Base-by-base conservation (phyloP, 2,113 vertebrate species). In the Taurulus bubalis region DNA sequence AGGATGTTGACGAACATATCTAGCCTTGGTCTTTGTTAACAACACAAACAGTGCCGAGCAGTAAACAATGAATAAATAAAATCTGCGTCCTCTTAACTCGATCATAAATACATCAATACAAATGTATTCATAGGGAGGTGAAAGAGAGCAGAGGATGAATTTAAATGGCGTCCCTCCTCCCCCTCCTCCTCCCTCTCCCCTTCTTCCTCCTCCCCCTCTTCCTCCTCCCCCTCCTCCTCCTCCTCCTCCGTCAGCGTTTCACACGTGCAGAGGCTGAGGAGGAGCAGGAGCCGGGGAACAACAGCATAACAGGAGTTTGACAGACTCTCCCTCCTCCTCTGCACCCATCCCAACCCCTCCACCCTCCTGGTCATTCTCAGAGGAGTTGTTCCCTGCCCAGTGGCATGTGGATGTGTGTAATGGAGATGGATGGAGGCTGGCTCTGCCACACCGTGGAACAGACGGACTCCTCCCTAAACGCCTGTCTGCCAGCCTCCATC, bases 371-470 rank as follows among this genome's bases (percentile, higher is more conserved):
- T 87, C 88, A 84, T 75, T 79, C 92, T 91, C 84, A 8, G 83
- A 86, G 91, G 91, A 93, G 79, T 80, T 90, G 92, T 92, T 90
- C 90, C 81, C 92, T 88, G 91, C 91, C 84, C 85, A 82, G 78
- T 92, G 91, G 89, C 92, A 93, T 93, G 85, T 91, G 90, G 91
- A 94, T 89, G 87, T 85, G 89, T 86, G 20, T 93, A 94, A 92
- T 93, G 91, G 93, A 94, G 94, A 95, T 92, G 85, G 93, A 94
- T 95, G 92, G 83, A 67, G 85, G 86, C 90, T 87, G 85, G 89
- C 91, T 89, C 87, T 51, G 86, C 85, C 81, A 82, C 89, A 77
- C 90, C n/a, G 79, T 71, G 82, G 85, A 92, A 84, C 88, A 91
- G 93, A 93, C 85, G 79, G 80, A 85, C 92, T 92, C 90, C 90